Percentiles rank a stretch among this genome's conserved stretches.
Conservation (phyloP, 2,797 vertebrate genomes). For the Notolabrus celidotus region DNA sequence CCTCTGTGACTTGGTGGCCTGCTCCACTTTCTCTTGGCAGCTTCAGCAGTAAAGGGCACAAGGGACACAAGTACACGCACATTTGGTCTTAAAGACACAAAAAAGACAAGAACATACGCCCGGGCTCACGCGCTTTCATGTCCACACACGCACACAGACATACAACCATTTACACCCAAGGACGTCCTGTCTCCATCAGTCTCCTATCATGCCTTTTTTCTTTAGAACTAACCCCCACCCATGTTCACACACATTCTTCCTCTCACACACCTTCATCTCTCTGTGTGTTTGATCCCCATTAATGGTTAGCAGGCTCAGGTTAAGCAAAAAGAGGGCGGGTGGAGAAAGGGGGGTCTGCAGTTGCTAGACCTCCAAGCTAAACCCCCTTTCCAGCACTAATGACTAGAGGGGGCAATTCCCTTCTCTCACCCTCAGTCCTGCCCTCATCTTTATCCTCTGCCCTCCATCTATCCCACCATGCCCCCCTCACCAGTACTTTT, state of each 20-base stretch:
- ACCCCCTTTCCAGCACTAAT: slow-evolving; percentile 67
- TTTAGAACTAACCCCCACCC: slow-evolving; percentile 7
- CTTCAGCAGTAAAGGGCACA: slow-evolving; percentile 35
- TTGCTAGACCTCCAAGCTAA: slow-evolving; percentile 66
- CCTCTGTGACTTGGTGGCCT: slow-evolving; percentile 24
- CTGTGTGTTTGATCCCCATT: slow-evolving; percentile 73
- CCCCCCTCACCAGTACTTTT: slow-evolving; percentile 55
- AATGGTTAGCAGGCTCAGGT: slow-evolving; percentile 70
- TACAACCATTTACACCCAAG: slow-evolving; percentile 32
- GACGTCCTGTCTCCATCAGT: slow-evolving; percentile 30
- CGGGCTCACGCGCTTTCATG: slow-evolving; percentile 12
- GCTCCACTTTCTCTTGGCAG: slow-evolving; percentile 42
- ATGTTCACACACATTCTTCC: slow-evolving; percentile 13
- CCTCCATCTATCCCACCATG: slow-evolving; percentile 63
- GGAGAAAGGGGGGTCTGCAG: slow-evolving; percentile 25
- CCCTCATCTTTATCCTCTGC: slow-evolving; percentile 72
- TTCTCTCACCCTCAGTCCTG: slow-evolving; percentile 51
- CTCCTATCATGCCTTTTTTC: slow-evolving; percentile 33
- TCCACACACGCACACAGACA: slow-evolving; percentile 16
- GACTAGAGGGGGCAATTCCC: slow-evolving; percentile 75
- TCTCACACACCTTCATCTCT: slow-evolving; percentile 37
- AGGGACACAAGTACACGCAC: slow-evolving; percentile 14
- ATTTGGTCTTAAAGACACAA: slow-evolving; percentile 16
- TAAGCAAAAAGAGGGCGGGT: slow-evolving; percentile 53
- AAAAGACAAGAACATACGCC: slow-evolving; percentile 19